Evolutionary conservation across 53 echinoderm and acorn worm genomes (phyloP), one percentile per base, ranked within the genome.

Genomic region (Hippasteria phrygiana): DNA sequence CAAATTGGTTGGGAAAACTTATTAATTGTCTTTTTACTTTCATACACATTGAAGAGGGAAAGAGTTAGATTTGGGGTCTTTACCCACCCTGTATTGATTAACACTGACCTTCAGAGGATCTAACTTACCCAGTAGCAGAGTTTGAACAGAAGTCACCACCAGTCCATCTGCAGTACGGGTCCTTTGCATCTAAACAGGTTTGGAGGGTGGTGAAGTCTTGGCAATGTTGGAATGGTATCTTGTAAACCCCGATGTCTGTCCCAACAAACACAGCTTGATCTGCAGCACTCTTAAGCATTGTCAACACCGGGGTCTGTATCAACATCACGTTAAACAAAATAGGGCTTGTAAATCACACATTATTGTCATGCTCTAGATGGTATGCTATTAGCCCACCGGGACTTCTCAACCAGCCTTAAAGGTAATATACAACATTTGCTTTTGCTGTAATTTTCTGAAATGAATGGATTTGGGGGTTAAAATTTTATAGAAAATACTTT

Each of bases 201-300:
- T 42, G 0, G 18, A 17, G 43, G 0, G 65, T 26, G 17, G 29
- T 33, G 65, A 35, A 83, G 45, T 83, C 83, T 28, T 46, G 65
- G 67, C 83, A 83, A 31, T 83, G 83, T 34, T 83, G 66, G 46
- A 83, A 20, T 20, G 83, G 83, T 45, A 83, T 24, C 83, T 83
- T 83, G 67, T 28, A 83, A 3, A 83, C 83, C 6, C 83, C 83
- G 7, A 66, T n/a, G 34, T 83, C 66, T 27, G 83, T 83, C 27
- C 83, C 83, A 13, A 83, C 83, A 47, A 83, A 83, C 17, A 83
- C 46, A 20, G 83, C 83, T 47, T 67, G 46, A 26, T 83, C 80
- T 1, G 62, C 16, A 26, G 40, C 48, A 10, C 67, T 83, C 83
- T 65, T 45, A 65, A 83, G 32, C 83, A 83, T 83, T 11, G 65